Conservation (phyloP, 2,888 invertebrate species). For the Calliphora vomitoria region DNA sequence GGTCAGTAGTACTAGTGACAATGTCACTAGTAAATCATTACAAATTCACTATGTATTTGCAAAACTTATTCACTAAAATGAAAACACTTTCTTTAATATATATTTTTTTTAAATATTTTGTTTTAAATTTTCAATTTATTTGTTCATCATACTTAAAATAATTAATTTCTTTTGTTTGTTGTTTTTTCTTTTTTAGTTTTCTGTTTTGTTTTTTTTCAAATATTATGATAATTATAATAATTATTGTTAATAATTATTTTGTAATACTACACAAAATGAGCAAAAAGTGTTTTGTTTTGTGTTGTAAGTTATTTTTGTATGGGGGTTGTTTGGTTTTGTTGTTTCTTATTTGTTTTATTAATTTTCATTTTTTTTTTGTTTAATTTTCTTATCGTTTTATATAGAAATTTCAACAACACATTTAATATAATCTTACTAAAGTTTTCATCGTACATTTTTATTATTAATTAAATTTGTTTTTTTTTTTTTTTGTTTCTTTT, state of each 20-base stretch:
- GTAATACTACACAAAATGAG: slow-evolving; percentile 71
- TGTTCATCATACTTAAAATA: slow-evolving; percentile 71
- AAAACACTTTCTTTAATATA: neutral
- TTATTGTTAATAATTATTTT: slow-evolving; percentile 42
- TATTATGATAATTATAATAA: slow-evolving; percentile 32
- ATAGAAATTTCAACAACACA: slow-evolving; percentile 64
- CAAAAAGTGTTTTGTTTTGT: slow-evolving; percentile 61
- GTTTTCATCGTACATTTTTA: slow-evolving; percentile 45
- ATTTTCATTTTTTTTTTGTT: slow-evolving; percentile 17
- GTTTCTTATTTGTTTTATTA: neutral
- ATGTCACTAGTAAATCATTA: too few relatives aligned
- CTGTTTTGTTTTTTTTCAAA: slow-evolving; percentile 47
- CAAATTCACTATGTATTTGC: too few relatives aligned
- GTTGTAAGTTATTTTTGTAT: slow-evolving; percentile 34
- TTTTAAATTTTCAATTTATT: slow-evolving; percentile 69
- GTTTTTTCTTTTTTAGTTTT: slow-evolving; percentile 46
- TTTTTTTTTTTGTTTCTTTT: slow-evolving; percentile 41
- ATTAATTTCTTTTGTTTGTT: slow-evolving; percentile 59
- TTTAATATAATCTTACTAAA: slow-evolving; percentile 56
- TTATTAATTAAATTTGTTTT: slow-evolving; percentile 8
- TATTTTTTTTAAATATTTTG: slow-evolving; percentile 46
- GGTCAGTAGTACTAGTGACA: too few relatives aligned
- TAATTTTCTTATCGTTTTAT: slow-evolving; percentile 40
- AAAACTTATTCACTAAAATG: neutral
- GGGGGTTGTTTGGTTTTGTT: neutral